Percentiles rank a stretch among this genome's conserved stretches.
Evolutionary conservation across 2,797 vertebrate species (phyloP).

Genomic region (Chiroxiphia lanceolata): DNA sequence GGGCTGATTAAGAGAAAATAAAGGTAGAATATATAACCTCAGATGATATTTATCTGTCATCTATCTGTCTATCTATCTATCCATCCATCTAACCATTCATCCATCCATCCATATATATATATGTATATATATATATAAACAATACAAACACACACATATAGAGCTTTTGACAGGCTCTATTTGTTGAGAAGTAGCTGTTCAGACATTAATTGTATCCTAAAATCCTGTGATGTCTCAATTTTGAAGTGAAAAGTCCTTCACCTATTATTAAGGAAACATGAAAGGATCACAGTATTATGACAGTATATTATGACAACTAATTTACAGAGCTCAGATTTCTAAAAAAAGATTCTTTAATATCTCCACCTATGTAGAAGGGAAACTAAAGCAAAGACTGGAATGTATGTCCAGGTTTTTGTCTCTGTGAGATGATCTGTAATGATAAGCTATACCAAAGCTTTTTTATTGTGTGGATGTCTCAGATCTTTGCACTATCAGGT

Average conservation of each 20-base stretch:
- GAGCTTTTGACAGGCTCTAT: not conserved
- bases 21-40: not conserved
- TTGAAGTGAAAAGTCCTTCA: not conserved
- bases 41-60: not conserved
- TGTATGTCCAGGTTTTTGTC: not conserved
- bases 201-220: not conserved
- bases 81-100: not conserved
- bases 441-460: not conserved
- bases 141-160: fast-evolving
- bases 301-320: not conserved
- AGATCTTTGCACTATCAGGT: not conserved
- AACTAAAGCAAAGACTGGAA: not conserved
- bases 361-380: not conserved
- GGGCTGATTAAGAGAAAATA: not conserved
- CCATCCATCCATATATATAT: not conserved
- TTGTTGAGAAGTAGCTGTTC: not conserved
- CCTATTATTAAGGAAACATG: not conserved
- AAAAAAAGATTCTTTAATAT: not conserved
- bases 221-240: not conserved
- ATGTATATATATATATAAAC: not conserved
- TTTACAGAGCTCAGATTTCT: not conserved
- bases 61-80: not conserved
- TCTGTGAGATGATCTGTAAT: not conserved
- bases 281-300: not conserved
- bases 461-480: not conserved